Evolutionary conservation across 1,140 invertebrate genomes (phyloP).

Genomic region (Ridgeia piscesae): DNA sequence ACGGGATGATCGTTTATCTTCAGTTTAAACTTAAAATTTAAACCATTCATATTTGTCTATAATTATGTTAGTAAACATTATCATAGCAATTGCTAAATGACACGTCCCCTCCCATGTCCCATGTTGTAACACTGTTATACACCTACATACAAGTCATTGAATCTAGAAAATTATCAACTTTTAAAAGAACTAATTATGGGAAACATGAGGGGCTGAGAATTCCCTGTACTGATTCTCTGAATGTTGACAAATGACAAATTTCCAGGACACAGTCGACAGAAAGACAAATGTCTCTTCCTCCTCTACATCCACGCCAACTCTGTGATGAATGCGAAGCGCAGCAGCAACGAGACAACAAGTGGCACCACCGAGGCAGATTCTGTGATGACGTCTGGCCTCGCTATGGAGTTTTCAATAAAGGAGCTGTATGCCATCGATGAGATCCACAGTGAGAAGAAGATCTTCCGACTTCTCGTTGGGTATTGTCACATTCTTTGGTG

Average conservation of each 20-base stretch:
- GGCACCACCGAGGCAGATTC: constrained; percentile 26
- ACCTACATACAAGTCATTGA: too few species aligned
- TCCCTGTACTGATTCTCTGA: not conserved
- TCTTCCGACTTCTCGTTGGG: constrained; percentile 69
- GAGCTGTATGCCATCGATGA: constrained; percentile 65
- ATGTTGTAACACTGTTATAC: too few species aligned
- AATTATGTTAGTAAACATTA: too few species aligned
- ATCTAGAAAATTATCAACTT: too few species aligned
- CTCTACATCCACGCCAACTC: constrained; percentile 79
- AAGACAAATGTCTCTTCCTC: constrained; percentile 67
- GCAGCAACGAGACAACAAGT: constrained; percentile 66
- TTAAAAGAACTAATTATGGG: too few species aligned
- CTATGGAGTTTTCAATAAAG: constrained; percentile 56
- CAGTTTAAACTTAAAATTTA: too few species aligned
- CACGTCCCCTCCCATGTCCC: too few species aligned
- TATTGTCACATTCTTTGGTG: constrained; percentile 29
- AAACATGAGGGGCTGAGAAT: not conserved
- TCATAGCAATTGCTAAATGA: too few species aligned
- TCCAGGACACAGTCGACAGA: constrained; percentile 54
- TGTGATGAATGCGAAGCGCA: constrained; percentile 59
- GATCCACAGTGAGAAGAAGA: constrained; percentile 74
- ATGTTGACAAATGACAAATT: constrained; percentile 19
- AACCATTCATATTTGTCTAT: too few species aligned
- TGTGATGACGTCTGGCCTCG: constrained; percentile 28
- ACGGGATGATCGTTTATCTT: too few species aligned